phyloP scores from a whole-genome alignment of 2,888 invertebrate species.

The Tanypteryx hageni region DNA sequence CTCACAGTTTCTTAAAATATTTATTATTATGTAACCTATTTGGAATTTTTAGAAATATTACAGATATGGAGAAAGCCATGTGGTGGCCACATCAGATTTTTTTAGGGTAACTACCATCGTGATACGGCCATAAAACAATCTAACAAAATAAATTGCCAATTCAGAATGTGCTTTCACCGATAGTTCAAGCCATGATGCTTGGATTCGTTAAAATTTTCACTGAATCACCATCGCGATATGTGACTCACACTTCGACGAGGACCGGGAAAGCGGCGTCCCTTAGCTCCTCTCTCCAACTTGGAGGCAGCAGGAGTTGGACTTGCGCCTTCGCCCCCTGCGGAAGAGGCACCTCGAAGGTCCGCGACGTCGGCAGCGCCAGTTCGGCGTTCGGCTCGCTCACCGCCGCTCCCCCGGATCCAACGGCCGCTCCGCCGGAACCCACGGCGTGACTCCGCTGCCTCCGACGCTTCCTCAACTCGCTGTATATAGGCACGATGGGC shows the following conservation, averaged over 20 bases:
- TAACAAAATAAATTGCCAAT: too few relatives aligned
- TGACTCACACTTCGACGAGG: conserved; percentile 89
- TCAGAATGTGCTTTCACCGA: too few relatives aligned
- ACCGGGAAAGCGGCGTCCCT: conserved; percentile 92
- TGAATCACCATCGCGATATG: too few relatives aligned
- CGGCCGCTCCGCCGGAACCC: not conserved
- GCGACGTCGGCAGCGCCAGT: conserved; percentile 88
- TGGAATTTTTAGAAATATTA: too few relatives aligned
- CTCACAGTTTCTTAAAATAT: too few relatives aligned
- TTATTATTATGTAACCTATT: too few relatives aligned
- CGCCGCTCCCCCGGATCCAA: conserved; percentile 17
- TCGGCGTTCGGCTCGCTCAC: conserved; percentile 76
- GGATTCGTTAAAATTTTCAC: too few relatives aligned
- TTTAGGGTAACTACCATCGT: too few relatives aligned
- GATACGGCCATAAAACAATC: too few relatives aligned
- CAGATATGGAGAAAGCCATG: too few relatives aligned
- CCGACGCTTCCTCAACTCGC: conserved; percentile 34
- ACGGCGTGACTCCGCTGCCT: conserved; percentile 3
- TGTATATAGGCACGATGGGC: conserved; percentile 58
- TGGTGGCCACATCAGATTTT: too few relatives aligned
- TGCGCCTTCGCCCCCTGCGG: conserved; percentile 92
- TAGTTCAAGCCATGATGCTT: too few relatives aligned
- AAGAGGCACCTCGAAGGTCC: conserved; percentile 90
- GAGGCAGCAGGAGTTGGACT: conserved; percentile 91
- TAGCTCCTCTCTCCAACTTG: conserved; percentile 90